Evolutionary conservation across 2,113 vertebrate species (phyloP), one percentile per base, ranked within the genome.

Genomic region (Nannobrachium achirus): DNA sequence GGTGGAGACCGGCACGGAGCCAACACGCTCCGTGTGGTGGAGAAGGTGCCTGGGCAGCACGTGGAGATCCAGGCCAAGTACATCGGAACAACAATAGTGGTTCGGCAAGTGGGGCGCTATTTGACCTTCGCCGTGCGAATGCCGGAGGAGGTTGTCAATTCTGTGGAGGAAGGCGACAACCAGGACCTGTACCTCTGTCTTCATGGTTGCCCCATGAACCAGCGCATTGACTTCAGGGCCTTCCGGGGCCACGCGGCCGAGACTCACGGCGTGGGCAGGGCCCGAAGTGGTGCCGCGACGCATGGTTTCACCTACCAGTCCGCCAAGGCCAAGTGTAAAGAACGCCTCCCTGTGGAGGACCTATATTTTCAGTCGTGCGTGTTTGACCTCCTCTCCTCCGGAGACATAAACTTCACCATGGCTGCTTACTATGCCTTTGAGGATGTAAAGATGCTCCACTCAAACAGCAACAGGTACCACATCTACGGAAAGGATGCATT

Each of bases 361-460:
- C 89, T 99, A 59, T 99, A 99, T 85, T 99, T 97, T 77, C 95
- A 99, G 75, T 98, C 97, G 51, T 99, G 97, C 7, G 94, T 99
- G 79, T 99, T 99, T 0, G 97, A 99, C 81, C 96, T 99, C 38
- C 93, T 99, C 46, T 98, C 96, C 16, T 98, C 97, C 0, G 97
- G 97, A 0, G 97, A 99, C 0, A 92, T 97, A 81, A 97, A 98
- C 93, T 99, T 99, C 90, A 98, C 96, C 16, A 92, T 98, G 90
- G 97, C 97, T n/a, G 97, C 97, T 83, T 99, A 96, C 84, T 98
- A 97, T 0, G 97, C 97, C 59, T 92, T 99, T 58, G 96, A 99
- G 91, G 97, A 99, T 0, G 96, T 97, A 66, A 98, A 96, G 89
- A 92, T 92, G 94, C 95, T 99, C 62, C 97, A 97, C 87, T 97